Evolutionary conservation across 2,888 invertebrate species (phyloP), one percentile per base, ranked within the genome.

Genomic region (Drosophila longiperda): DNA sequence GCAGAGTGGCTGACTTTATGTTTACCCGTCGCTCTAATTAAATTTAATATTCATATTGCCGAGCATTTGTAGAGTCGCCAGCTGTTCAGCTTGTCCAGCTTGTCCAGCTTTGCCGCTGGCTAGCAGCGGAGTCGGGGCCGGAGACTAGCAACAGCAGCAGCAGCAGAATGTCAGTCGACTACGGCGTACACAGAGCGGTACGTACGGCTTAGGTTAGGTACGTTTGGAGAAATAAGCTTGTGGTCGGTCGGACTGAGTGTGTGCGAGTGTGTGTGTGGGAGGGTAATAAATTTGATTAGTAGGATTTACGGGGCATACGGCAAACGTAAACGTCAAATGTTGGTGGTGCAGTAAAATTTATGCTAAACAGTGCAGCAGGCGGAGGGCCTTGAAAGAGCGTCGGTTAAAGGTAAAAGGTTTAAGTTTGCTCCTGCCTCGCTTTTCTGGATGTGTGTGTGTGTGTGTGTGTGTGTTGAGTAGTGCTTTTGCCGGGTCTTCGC

Each of bases 41-140:
- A 87, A 87, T 87, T 90, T 90, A 88, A 88, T 90, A 90, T 87
- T 82, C 90, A 87, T 90, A 90, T 87, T 82, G 90, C 84, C 65
- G 64, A 65, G 66, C 65, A 72, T 85, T 85, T 81, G 75, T 85
- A 88, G 45, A 45, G 75, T 77, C 76, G 82, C 73, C 82, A 83
- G 83, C 63, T 73, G 76, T 42, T 33, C 73, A 55, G 45, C 52
- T 20, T 32, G 59, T 34, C 52, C 65, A 50, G 38, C 49, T 59
- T 23, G 69, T 49, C 65, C 74, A 53, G 38, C 33, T 23, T 33
- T 66, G 26, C 55, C 73, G 73, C 52, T 55, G 60, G 62, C 55
- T 42, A 45, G 26, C 12, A 48, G 50, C 23, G 45, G 17, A 29
- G 38, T 49, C 17, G 8, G 3, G 45, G 45, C 23, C 53, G 23